Base-by-base conservation (phyloP, 2,888 invertebrate species). In the Dicyrtomina minuta region DNA sequence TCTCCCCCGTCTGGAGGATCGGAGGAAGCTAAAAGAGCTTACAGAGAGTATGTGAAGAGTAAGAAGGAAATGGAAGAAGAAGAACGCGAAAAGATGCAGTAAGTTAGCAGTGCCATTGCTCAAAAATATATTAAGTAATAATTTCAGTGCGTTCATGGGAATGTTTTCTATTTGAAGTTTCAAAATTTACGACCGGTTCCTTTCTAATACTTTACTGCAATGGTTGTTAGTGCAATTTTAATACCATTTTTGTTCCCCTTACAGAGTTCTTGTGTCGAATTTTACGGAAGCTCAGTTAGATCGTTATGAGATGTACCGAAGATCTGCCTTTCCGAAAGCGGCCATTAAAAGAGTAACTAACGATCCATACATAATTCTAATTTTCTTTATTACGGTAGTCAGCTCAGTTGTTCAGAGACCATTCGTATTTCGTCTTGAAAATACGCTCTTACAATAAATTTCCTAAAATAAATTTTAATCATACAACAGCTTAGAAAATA, bases 231-330 rank as follows among this genome's bases (percentile, higher is more conserved):
- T 51, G 17, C 26, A 55, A 20, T 61, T 53, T 39, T 8, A 15
- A 1, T 24, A 33, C 22, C 39, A 66, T 12, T 12, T 12, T 12
- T 15, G 8, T 66, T 12, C 12, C 12, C 6, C 12, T 85, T 85
- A 70, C 81, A 95, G 95, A 83, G 95, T 99, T 43, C 84, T 99
- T 62, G 96, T 99, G 0, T 98, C 98, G 0, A 98, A 99, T 82
- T 99, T 99, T 79, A 95, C 97, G 0, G 97, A 97, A 83, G 97
- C 97, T 79, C 99, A 99, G 81, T 83, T 99, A 65, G 94, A 98
- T 81, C 87, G 98, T 77, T 99, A 99, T 84, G 99, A 99, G 85
- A 97, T 98, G 94, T 99, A 92, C 81, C 85, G 99, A 75, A 85
- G 99, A 80, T 91, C 98, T 0, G 96, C 97, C 0, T 98, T 99